A percentile compares a stretch with the other conserved stretches of the same genome.
Conservation (phyloP, 2,797 vertebrate genomes). For the Notolepis coatsorum region DNA sequence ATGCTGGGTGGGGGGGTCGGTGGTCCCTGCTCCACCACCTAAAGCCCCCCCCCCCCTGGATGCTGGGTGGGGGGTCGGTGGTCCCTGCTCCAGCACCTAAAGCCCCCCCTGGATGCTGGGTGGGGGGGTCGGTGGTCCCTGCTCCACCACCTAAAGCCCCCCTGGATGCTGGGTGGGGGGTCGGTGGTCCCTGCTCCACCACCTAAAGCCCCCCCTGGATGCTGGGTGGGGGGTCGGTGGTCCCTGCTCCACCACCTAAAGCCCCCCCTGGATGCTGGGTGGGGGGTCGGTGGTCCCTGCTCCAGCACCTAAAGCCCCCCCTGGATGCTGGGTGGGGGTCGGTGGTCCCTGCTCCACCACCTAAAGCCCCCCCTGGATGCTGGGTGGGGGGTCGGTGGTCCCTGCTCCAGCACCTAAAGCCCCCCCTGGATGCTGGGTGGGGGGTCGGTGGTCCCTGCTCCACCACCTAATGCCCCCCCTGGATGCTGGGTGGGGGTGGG, state of each 20-base stretch:
- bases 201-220: constrained; percentile 42
- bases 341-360: constrained; percentile 41
- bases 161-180: constrained; percentile 44
- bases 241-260: no score
- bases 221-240: constrained; percentile 48
- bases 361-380: no score
- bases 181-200: no score
- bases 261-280: constrained; percentile 35
- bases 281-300: no score
- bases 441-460: constrained; percentile 39
- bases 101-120: constrained; percentile 34
- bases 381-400: constrained; percentile 34
- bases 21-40: no score
- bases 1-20: constrained; percentile 42
- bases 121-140: constrained; percentile 45
- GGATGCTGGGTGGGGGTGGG: constrained; percentile 46
- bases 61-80: constrained; percentile 47
- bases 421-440: no score
- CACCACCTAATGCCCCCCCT: constrained; percentile 47
- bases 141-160: no score
- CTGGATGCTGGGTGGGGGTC: constrained; percentile 41
- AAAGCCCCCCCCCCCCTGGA: constrained; percentile 43
- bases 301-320: no score
- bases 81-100: no score
- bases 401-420: constrained; percentile 43